These are phyloP conservation scores for Pelmatolapia mariae DNA, from an alignment of 2,113 vertebrate species.

Conservation along the genomic window DNA sequence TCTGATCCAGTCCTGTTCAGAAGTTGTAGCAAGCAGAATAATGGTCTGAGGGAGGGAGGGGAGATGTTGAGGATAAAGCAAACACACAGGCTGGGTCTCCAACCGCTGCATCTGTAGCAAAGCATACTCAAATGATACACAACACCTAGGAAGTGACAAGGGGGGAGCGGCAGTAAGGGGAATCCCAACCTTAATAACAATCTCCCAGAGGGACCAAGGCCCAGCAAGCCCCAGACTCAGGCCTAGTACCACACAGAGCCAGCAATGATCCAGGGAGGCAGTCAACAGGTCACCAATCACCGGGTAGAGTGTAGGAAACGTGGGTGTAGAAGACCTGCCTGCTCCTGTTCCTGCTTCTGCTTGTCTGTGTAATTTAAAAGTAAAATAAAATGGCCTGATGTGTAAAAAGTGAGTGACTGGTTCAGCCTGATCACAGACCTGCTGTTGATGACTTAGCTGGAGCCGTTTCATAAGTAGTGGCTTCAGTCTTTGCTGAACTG, in stretches of 20 bases:
- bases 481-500: neutral
- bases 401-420: neutral
- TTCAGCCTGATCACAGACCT: neutral
- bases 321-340: neutral
- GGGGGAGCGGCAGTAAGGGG: neutral
- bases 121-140: neutral
- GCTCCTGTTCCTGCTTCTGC: neutral
- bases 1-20: neutral
- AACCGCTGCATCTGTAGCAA: neutral
- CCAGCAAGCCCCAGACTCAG: neutral
- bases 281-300: neutral
- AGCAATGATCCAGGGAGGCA: neutral
- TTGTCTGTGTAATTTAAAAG: neutral
- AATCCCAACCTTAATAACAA: neutral
- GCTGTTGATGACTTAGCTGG: neutral
- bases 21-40: neutral
- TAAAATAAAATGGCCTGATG: neutral
- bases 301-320: neutral
- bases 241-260: neutral
- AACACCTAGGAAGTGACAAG: rapidly evolving
- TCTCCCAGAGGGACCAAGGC: neutral
- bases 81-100: neutral
- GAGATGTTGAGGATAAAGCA: neutral
- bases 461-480: neutral
- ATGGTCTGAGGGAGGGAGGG: neutral